These are phyloP conservation scores for Heteromormyrus szaboi DNA, from an alignment of 2,797 vertebrate species.

Conservation along the genomic window DNA sequence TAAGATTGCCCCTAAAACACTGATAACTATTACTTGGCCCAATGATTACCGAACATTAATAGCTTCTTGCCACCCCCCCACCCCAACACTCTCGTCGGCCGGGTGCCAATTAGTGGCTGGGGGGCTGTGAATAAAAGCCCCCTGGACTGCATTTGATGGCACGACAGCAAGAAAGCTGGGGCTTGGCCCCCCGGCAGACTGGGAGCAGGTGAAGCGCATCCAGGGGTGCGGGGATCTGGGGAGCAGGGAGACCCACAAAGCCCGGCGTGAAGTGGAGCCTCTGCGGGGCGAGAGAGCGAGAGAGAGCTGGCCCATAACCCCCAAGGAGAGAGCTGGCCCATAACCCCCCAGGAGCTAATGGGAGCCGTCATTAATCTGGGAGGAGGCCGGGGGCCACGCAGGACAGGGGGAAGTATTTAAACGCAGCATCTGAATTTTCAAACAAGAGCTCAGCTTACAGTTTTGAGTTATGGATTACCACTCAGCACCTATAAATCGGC, in stretches of 20 bases:
- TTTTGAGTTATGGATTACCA: conserved; percentile 22
- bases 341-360: conserved; percentile 28
- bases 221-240: neutral
- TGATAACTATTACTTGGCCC: conserved; percentile 64
- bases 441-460: conserved; percentile 22
- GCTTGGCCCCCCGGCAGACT: neutral
- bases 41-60: conserved; percentile 62
- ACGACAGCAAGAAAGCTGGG: neutral
- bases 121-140: conserved; percentile 33
- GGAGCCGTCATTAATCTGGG: conserved; percentile 19
- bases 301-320: neutral
- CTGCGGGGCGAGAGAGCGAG: neutral
- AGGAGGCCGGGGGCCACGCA: conserved; percentile 1
- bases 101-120: conserved; percentile 47
- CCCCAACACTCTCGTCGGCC: conserved; percentile 28
- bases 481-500: conserved; percentile 10
- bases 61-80: conserved; percentile 43
- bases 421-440: conserved; percentile 23
- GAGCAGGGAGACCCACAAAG: neutral
- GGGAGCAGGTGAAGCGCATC: neutral
- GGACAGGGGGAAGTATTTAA: conserved; percentile 20
- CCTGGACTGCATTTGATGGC: neutral
- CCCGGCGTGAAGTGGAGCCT: too few relatives aligned
- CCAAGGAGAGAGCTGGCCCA: conserved; percentile 15
- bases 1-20: conserved; percentile 71